Percentiles rank a stretch among this genome's conserved stretches.
phyloP scores from a whole-genome alignment of 2,888 invertebrate genomes.

The Dysmachus trigonus region DNA sequence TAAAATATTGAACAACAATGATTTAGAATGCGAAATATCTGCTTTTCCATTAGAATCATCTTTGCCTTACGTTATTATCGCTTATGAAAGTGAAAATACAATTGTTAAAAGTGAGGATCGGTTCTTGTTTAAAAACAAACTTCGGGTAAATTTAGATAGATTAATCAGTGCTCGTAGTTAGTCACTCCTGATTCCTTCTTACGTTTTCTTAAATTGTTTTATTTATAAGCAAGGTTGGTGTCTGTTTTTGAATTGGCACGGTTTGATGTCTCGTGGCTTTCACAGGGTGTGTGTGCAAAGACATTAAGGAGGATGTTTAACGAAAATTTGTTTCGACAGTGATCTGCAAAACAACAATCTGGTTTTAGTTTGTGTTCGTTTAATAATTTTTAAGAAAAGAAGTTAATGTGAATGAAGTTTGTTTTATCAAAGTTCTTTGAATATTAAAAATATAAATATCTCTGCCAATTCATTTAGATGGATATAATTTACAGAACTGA shows the following conservation, averaged over 20 bases:
- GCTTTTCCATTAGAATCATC: background rate
- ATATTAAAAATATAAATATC: too few species aligned
- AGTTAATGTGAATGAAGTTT: background rate
- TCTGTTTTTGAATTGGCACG: slow-evolving; percentile 5
- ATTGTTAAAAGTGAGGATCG: background rate
- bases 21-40: background rate
- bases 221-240: slow-evolving; percentile 22
- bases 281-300: background rate
- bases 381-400: background rate
- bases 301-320: background rate
- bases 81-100: slow-evolving; percentile 10
- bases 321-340: background rate
- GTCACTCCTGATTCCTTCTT: slow-evolving; percentile 13
- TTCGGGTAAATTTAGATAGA: slow-evolving; percentile 17
- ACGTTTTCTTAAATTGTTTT: slow-evolving; percentile 16
- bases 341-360: background rate
- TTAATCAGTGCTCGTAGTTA: slow-evolving; percentile 23
- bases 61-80: background rate
- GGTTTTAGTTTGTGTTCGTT: background rate
- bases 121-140: slow-evolving; percentile 24
- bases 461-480: too few species aligned
- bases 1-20: background rate
- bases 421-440: too few species aligned
- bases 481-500: too few species aligned
- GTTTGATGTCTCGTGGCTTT: background rate